These are phyloP conservation scores for Tanaodytes sp. DNA, from an alignment of 2,888 invertebrate genomes.

Conservation along the genomic window DNA sequence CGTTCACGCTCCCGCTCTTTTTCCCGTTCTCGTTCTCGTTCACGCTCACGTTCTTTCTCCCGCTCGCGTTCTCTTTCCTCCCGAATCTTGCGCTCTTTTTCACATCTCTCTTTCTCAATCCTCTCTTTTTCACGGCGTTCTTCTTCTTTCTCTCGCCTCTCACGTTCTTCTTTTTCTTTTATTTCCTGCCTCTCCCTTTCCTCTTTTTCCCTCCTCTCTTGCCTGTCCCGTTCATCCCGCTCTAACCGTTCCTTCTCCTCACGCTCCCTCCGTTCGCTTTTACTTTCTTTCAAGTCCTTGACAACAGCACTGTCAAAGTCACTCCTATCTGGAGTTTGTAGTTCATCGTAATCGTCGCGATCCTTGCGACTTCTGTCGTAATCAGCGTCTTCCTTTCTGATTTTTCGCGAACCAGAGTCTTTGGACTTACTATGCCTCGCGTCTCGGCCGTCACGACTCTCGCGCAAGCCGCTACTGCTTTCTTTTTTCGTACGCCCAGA, in stretches of 20 bases:
- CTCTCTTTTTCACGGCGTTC: slow-evolving; percentile 65
- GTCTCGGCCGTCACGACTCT: no score
- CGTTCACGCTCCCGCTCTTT: slow-evolving; percentile 49
- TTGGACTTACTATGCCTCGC: slow-evolving; percentile 67
- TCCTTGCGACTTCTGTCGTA: slow-evolving; percentile 63
- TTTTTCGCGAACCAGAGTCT: slow-evolving; percentile 64
- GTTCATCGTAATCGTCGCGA: slow-evolving; percentile 59
- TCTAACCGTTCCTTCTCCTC: slow-evolving; percentile 64
- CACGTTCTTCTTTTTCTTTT: slow-evolving; percentile 58
- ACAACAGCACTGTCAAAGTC: slow-evolving; percentile 28
- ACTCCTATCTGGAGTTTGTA: slow-evolving; percentile 53
- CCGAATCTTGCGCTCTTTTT: slow-evolving; percentile 65
- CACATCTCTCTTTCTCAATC: slow-evolving; percentile 68
- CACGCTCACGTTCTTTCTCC: slow-evolving; percentile 52
- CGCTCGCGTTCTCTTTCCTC: slow-evolving; percentile 62
- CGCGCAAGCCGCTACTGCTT: slow-evolving; percentile 67
- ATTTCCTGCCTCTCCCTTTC: slow-evolving; percentile 57
- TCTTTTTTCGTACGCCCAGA: slow-evolving; percentile 64
- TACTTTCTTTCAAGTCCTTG: slow-evolving; percentile 60
- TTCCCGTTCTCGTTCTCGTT: slow-evolving; percentile 59
- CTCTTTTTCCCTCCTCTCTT: slow-evolving; percentile 59
- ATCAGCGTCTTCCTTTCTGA: slow-evolving; percentile 66
- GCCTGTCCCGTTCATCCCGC: slow-evolving; percentile 37
- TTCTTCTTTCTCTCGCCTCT: slow-evolving; percentile 53
- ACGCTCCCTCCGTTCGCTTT: slow-evolving; percentile 63